Conservation (phyloP, 2,888 invertebrate genomes). For the Cantharis lateralis region DNA sequence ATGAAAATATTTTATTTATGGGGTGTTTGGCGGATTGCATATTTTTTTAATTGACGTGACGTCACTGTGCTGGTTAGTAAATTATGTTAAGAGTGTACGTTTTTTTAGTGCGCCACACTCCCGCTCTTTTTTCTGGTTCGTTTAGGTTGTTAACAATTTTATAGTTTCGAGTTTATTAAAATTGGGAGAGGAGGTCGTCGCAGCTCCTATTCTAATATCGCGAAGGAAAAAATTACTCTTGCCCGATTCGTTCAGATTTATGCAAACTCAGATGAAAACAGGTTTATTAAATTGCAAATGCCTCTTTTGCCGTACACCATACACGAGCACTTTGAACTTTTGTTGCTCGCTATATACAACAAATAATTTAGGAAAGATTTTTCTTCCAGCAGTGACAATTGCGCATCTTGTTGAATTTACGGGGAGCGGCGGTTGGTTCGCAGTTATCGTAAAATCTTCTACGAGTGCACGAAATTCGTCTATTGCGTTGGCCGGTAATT, state of each 20-base stretch:
- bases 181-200: neutral
- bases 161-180: neutral
- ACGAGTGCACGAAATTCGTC: neutral
- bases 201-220: neutral
- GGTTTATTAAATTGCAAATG: slow-evolving; percentile 5
- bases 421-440: neutral
- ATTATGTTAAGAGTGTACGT: too few species aligned
- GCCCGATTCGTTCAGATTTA: neutral
- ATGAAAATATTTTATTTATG: too few species aligned
- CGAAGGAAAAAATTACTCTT: neutral
- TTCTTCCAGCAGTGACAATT: neutral
- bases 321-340: neutral
- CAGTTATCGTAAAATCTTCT: neutral
- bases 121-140: too few species aligned
- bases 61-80: too few species aligned
- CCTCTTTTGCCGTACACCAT: neutral
- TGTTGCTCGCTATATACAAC: neutral
- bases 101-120: too few species aligned
- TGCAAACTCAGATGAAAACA: slow-evolving; percentile 2
- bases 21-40: too few species aligned
- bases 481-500: neutral
- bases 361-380: neutral
- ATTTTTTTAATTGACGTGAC: too few species aligned
- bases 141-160: neutral
- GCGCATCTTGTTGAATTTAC: neutral